Evolutionary conservation across 2,888 invertebrate genomes (phyloP).

Genomic region (Xiphydria camelus): DNA sequence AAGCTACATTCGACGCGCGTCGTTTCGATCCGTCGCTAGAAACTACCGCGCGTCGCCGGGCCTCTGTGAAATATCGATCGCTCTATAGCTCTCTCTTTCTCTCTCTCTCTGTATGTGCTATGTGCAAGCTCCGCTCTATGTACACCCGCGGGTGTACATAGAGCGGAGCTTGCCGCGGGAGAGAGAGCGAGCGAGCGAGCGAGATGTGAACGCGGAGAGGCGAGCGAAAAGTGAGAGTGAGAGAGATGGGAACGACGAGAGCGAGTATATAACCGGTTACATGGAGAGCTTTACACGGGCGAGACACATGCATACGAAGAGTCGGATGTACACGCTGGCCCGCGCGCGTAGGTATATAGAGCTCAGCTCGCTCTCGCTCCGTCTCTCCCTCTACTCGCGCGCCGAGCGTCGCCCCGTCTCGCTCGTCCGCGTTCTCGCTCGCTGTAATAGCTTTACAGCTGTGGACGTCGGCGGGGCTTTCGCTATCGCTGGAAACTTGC

Average conservation of each 20-base stretch:
- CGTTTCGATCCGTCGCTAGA: constrained; percentile 39
- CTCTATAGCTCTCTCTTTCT: constrained; percentile 30
- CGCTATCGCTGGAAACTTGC: constrained; percentile 54
- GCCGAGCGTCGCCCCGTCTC: constrained; percentile 28
- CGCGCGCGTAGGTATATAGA: constrained; percentile 17
- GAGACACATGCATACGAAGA: constrained; percentile 20
- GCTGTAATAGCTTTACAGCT: constrained; percentile 49
- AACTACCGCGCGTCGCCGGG: constrained; percentile 33
- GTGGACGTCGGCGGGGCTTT: constrained; percentile 47
- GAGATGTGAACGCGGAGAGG: neutral
- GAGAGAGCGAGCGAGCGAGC: neutral
- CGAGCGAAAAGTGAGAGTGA: constrained; percentile 6
- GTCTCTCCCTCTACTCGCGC: constrained; percentile 41
- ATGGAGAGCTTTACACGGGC: constrained; percentile 3
- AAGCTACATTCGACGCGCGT: too few species aligned
- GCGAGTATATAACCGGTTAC: neutral
- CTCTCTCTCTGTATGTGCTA: constrained; percentile 15
- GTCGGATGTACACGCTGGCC: constrained; percentile 6
- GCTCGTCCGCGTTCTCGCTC: constrained; percentile 16
- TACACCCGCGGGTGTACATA: constrained; percentile 13
- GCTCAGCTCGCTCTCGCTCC: constrained; percentile 24
- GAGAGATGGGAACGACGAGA: neutral
- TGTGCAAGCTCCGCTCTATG: constrained; percentile 23
- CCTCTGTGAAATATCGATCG: constrained; percentile 49
- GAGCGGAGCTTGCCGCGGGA: constrained; percentile 2